A percentile compares a stretch with the other conserved stretches of the same genome.
These are phyloP conservation scores for Odocoileus hemionus DNA, from an alignment of 2,113 vertebrate species.

Conservation along the genomic window DNA sequence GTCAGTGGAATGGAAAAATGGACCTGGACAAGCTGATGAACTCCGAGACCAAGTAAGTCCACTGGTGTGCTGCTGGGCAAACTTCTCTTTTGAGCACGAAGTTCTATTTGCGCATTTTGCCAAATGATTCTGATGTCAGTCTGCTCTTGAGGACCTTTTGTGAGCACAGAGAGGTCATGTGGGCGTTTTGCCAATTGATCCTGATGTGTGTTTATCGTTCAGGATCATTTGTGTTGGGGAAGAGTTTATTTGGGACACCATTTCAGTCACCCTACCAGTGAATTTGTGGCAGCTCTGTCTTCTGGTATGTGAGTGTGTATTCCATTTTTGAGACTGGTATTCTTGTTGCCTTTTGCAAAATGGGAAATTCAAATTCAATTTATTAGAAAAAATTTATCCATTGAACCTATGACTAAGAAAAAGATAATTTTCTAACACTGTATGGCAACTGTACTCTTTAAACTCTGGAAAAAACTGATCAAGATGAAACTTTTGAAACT, in stretches of 20 bases:
- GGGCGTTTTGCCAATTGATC: not conserved
- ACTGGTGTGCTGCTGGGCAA: not conserved
- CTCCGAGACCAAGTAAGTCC: not conserved
- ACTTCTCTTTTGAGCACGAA: not conserved
- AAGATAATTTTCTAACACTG: not conserved
- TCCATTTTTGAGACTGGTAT: not conserved
- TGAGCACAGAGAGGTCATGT: not conserved
- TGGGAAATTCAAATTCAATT: not conserved
- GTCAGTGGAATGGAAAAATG: not conserved
- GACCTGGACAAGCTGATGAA: not conserved
- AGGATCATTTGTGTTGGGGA: not conserved
- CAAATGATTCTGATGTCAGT: not conserved
- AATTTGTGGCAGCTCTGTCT: not conserved
- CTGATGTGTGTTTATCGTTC: not conserved
- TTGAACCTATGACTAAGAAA: not conserved
- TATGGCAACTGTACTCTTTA: not conserved
- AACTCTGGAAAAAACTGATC: not conserved
- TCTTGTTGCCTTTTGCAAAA: not conserved
- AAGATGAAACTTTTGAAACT: not conserved
- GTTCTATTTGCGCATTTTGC: not conserved
- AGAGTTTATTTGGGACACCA: not conserved
- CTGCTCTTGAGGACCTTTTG: not conserved
- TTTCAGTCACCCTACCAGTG: not conserved
- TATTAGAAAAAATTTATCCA: not conserved
- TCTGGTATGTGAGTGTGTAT: not conserved